Evolutionary conservation across 2,888 invertebrate species (phyloP).

Genomic region (Hydroisotoma schaefferi): DNA sequence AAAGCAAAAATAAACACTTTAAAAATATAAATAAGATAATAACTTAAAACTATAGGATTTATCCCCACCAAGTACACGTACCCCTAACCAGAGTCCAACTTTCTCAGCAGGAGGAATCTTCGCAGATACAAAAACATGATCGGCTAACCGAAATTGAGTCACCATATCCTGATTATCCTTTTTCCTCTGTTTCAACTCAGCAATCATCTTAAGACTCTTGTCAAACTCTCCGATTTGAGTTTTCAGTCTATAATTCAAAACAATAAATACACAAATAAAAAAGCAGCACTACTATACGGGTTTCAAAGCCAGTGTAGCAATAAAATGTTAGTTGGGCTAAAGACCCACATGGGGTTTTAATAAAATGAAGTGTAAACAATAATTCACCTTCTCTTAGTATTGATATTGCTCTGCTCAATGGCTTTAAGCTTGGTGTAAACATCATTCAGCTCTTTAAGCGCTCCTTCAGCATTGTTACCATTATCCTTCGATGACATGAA

Average conservation of each 20-base stretch:
- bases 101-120: slow-evolving; percentile 82
- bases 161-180: slow-evolving; percentile 66
- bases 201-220: slow-evolving; percentile 85
- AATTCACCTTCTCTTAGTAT: slow-evolving; percentile 69
- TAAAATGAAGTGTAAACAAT: not conserved
- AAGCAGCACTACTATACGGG: not conserved
- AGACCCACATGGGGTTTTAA: not conserved
- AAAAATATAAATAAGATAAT: not conserved
- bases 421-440: slow-evolving; percentile 95
- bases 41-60: not conserved
- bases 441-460: slow-evolving; percentile 81
- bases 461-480: slow-evolving; percentile 75
- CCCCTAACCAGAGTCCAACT: slow-evolving; percentile 67
- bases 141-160: slow-evolving; percentile 86
- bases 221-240: slow-evolving; percentile 93
- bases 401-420: slow-evolving; percentile 88
- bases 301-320: not conserved
- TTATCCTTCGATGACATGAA: slow-evolving; percentile 84
- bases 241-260: slow-evolving; percentile 60
- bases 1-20: not conserved
- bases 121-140: slow-evolving; percentile 85
- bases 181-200: slow-evolving; percentile 76
- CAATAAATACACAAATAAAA: not conserved
- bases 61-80: slow-evolving; percentile 52
- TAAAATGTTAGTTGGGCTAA: not conserved